phyloP scores from a whole-genome alignment of 2,888 invertebrate species.

The Chrysolina haemoptera region DNA sequence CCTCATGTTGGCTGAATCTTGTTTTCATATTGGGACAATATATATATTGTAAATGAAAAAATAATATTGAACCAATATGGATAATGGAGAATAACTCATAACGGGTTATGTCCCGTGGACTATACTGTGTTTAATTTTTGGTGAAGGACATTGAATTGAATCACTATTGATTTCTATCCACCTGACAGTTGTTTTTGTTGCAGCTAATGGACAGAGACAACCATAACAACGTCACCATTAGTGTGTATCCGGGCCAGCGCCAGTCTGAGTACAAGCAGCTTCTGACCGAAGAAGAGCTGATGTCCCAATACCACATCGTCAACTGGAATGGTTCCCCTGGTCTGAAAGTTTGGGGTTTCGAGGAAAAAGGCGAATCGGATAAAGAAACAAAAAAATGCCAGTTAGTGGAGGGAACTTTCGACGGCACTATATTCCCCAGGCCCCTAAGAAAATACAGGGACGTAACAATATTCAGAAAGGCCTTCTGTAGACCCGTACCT shows the following conservation, averaged over 20 bases:
- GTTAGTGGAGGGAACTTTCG: conserved; percentile 78
- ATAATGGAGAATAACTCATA: no score
- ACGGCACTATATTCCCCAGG: conserved; percentile 81
- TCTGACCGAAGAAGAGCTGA: conserved; percentile 59
- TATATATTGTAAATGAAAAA: no score
- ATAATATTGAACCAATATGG: no score
- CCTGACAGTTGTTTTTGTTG: conserved; percentile 48
- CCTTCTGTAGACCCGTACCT: conserved; percentile 82
- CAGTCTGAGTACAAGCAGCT: conserved; percentile 53
- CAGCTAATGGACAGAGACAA: conserved; percentile 76
- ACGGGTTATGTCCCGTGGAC: no score
- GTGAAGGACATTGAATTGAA: no score
- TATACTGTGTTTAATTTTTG: no score
- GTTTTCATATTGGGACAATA: no score
- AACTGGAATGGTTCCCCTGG: conserved; percentile 79
- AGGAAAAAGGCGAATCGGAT: conserved; percentile 57
- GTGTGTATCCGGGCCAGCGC: conserved; percentile 63
- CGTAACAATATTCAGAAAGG: conserved; percentile 79
- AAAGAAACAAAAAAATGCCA: conserved; percentile 76
- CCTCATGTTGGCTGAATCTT: no score
- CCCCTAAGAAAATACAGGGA: conserved; percentile 72
- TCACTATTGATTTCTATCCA: no score
- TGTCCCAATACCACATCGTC: conserved; percentile 73
- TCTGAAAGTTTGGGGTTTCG: conserved; percentile 79
- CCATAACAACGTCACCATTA: conserved; percentile 74